Evolutionary conservation across 1,140 invertebrate species (phyloP).

Genomic region (Drosophila funebris): DNA sequence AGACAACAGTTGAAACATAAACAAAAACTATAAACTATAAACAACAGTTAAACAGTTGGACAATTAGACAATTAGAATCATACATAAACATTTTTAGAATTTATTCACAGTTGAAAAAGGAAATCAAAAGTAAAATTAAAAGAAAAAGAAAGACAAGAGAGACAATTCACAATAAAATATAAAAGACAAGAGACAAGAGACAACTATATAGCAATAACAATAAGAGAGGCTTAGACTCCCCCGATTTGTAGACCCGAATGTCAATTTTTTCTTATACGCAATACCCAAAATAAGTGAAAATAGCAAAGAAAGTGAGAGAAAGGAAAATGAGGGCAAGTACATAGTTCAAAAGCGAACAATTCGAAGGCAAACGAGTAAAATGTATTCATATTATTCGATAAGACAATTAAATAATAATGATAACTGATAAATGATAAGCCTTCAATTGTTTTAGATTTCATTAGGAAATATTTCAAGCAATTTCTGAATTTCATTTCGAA

Average conservation of each 20-base stretch:
- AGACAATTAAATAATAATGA: neutral
- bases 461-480: neutral
- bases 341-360: neutral
- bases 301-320: slow-evolving; percentile 16
- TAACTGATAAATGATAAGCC: neutral
- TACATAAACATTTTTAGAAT: slow-evolving; percentile 33
- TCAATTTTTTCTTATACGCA: slow-evolving; percentile 64
- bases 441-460: neutral
- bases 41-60: slow-evolving; percentile 48
- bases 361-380: no score
- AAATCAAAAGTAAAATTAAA: neutral
- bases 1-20: slow-evolving; percentile 55
- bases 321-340: neutral
- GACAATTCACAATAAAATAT: slow-evolving; percentile 25
- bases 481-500: neutral
- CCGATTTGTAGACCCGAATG: slow-evolving; percentile 57
- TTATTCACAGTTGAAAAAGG: neutral
- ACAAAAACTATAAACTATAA: slow-evolving; percentile 38
- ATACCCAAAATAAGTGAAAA: slow-evolving; percentile 8
- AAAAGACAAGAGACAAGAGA: slow-evolving; percentile 18
- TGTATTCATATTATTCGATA: no score
- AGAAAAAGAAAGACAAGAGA: slow-evolving; percentile 3
- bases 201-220: slow-evolving; percentile 30
- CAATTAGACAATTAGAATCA: slow-evolving; percentile 38
- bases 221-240: neutral